Percentiles rank a stretch among this genome's conserved stretches.
Conservation (phyloP, 2,113 vertebrate species). For the Thermophis baileyi region DNA sequence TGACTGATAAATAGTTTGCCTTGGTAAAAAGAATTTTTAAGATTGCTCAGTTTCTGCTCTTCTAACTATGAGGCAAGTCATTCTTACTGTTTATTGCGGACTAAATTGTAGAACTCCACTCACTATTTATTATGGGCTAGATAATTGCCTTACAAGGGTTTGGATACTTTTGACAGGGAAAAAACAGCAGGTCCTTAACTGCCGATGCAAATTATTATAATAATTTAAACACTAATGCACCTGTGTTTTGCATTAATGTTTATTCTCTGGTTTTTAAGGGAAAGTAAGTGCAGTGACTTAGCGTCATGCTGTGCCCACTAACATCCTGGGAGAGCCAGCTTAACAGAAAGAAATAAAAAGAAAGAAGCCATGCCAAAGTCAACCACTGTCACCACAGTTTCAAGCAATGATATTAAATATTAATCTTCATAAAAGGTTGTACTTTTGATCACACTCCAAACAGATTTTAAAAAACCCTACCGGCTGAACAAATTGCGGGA, state of each 20-base stretch:
- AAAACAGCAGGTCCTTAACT: constrained; percentile 54
- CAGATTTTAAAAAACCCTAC: neutral
- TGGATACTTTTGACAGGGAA: constrained; percentile 33
- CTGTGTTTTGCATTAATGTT: constrained; percentile 64
- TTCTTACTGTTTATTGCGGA: neutral
- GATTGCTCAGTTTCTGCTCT: neutral
- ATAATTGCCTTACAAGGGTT: constrained; percentile 22
- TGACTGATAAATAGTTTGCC: neutral
- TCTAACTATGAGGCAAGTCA: neutral
- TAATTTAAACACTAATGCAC: constrained; percentile 46
- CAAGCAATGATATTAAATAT: constrained; percentile 14
- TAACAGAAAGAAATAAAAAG: constrained; percentile 11
- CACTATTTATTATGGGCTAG: neutral
- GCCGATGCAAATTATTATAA: constrained; percentile 46
- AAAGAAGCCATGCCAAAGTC: constrained; percentile 30
- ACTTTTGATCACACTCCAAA: neutral
- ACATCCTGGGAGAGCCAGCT: constrained; percentile 44
- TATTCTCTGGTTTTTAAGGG: constrained; percentile 58
- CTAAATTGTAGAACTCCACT: neutral
- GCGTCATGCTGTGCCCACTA: constrained; percentile 49
- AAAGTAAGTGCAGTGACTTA: constrained; percentile 61
- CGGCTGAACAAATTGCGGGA: neutral
- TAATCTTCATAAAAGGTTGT: neutral
- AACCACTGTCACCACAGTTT: constrained; percentile 6
- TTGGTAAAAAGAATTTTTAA: neutral